These are phyloP conservation scores for Menidia beryllina DNA, from an alignment of 2,113 vertebrate species.

Conservation along the genomic window DNA sequence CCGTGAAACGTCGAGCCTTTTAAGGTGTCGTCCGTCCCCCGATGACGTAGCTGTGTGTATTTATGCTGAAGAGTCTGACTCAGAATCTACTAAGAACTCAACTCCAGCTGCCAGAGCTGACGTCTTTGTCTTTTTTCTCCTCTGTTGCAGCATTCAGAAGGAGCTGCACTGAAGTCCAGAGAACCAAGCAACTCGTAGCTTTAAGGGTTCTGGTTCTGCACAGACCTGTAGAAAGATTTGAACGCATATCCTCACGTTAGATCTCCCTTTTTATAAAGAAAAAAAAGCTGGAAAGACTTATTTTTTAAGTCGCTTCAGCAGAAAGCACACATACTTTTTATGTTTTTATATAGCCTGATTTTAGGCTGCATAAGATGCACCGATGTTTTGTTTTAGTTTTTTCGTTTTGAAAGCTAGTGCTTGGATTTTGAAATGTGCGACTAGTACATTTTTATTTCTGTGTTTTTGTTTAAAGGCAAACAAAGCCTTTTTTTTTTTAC, in stretches of 20 bases:
- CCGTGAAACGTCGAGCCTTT: too few relatives aligned
- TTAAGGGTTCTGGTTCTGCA: constrained; percentile 20
- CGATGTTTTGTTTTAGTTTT: constrained; percentile 2
- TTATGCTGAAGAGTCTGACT: background rate
- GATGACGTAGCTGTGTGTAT: background rate
- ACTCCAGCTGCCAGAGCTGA: background rate
- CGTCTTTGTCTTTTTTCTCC: constrained; percentile 12
- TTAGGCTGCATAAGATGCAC: constrained; percentile 39
- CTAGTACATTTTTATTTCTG: constrained; percentile 9
- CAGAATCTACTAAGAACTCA: background rate
- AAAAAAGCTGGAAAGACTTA: background rate
- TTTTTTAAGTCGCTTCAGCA: constrained; percentile 9
- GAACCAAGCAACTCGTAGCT: background rate
- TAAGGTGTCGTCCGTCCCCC: background rate
- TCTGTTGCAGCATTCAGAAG: constrained; percentile 75
- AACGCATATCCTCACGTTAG: constrained; percentile 40
- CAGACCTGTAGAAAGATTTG: constrained; percentile 39
- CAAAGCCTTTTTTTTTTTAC: constrained; percentile 11
- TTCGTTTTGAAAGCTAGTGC: constrained; percentile 12
- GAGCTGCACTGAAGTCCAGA: constrained; percentile 59
- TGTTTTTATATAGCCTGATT: constrained; percentile 31
- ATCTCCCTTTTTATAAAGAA: constrained; percentile 7
- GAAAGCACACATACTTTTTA: constrained; percentile 33
- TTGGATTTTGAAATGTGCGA: constrained; percentile 22
- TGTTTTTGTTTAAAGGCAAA: background rate